Base-by-base conservation (phyloP, 2,888 invertebrate species). In the Cataglyphis cursor region DNA sequence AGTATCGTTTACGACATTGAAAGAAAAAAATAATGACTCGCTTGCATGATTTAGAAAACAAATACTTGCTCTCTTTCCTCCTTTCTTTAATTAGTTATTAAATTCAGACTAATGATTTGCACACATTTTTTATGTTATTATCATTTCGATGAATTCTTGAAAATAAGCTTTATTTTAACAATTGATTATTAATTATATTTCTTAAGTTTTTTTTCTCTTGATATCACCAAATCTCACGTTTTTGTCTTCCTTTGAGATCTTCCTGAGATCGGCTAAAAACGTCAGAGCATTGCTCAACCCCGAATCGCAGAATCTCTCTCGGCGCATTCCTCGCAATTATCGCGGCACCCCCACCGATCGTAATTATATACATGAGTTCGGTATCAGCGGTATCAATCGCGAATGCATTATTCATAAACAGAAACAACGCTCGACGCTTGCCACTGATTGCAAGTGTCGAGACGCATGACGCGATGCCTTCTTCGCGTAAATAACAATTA, bases 321-420 rank as follows among this genome's bases (percentile, higher is more conserved):
- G 82, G 51, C 72, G 82, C 81, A 85, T 85, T 89, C 86, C 85
- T 83, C 81, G 88, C 87, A 91, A 91, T 91, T 91, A 91, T 92
- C 89, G 84, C 90, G 88, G 88, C 87, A 83, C 87, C 83, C 86
- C 85, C 81, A 76, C 85, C 82, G 83, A 88, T 87, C 76, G 85
- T 91, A 90, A 88, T 87, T 89, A 91, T 83, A 90, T 85, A 88
- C 85, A 89, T 84, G 86, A 28, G 85, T 85, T 85, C 61, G 84
- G 89, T 94, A 93, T 94, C 93, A 91, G 78, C 84, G 66, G 82
- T 87, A 86, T 89, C 89, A 92, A 93, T 93, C 93, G 90, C 86
- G 82, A 87, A 94, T 94, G 90, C 92, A 93, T 94, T 93, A 94
- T 94, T 94, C 93, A 94, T 93, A 90, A 91, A 89, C 85, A 88